Base-by-base conservation (phyloP, 1,140 invertebrate species). In the Polypedilum vanderplanki region DNA sequence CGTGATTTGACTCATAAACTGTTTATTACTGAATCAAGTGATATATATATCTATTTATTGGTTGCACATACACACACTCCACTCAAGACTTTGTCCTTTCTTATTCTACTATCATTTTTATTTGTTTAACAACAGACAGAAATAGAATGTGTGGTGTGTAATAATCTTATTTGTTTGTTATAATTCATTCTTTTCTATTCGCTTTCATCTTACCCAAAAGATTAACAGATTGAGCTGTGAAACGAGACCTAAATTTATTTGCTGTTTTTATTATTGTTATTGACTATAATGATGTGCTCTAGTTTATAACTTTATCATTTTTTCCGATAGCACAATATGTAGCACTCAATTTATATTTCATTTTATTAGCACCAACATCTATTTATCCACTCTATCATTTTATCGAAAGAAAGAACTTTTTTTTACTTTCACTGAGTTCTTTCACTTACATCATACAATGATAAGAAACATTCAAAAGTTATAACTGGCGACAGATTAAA, bases 361-460 rank as follows among this genome's bases (percentile, higher is more conserved):
- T 57, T 12, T 57, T 57, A 12, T 57, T n/a, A 57, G 46, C n/a
- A n/a, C n/a, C n/a, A n/a, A 12, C 1, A n/a, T 15, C 4, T 57
- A 57, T 57, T n/a, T 57, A 57, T 57, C 12, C 46, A 57, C 12
- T 57, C n/a, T 12, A 33, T 33, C 46, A 57, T n/a, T 12, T 57
- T 15, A 57, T 57, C 46, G n/a, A n/a, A 57, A n/a, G n/a, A n/a
- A 57, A 57, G n/a, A 57, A n/a, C 46, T n/a, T n/a, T 57, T 46
- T 57, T 57, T 4, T 57, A 57, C n/a, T 57, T 57, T 57, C n/a
- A n/a, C 12, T 57, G 46, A 15, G 12, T 57, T 57, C 46, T 33
- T 33, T 33, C 24, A 33, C 1, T 33, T 33, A 33, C 24, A 33
- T 33, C 24, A 33, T 5, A 33, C 5, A 33, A 33, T 33, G 5